A percentile compares a stretch with the other conserved stretches of the same genome.
Conservation (phyloP, 2,888 invertebrate genomes). For the Unio pictorum region DNA sequence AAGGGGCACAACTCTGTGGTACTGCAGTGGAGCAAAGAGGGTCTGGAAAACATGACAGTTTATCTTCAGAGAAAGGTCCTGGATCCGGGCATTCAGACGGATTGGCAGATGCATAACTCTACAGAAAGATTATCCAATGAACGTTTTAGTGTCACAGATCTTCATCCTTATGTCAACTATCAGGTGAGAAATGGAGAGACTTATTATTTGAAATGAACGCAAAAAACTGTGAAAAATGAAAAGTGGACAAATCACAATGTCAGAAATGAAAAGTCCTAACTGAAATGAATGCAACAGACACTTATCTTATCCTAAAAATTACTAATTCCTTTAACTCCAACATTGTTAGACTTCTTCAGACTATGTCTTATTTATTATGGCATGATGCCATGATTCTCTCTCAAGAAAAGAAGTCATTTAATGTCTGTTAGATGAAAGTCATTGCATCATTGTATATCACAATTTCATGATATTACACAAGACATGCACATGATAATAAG, state of each 20-base stretch:
- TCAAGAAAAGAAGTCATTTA: too few species aligned
- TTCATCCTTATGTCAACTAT: slow-evolving; percentile 91
- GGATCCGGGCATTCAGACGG: slow-evolving; percentile 72
- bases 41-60: slow-evolving; percentile 70
- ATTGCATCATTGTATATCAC: too few species aligned
- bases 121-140: slow-evolving; percentile 31
- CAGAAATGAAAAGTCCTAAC: too few species aligned
- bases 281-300: too few species aligned
- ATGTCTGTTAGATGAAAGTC: too few species aligned
- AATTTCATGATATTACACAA: too few species aligned
- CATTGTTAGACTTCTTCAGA: background rate
- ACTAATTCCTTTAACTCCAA: too few species aligned
- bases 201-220: too few species aligned
- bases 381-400: background rate
- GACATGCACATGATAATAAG: too few species aligned
- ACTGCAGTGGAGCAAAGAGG: slow-evolving; percentile 81
- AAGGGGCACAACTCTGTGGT: slow-evolving; percentile 84
- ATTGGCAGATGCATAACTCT: slow-evolving; percentile 85
- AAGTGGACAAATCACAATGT: too few species aligned
- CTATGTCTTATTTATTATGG: background rate
- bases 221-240: too few species aligned
- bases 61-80: slow-evolving; percentile 83
- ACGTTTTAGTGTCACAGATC: slow-evolving; percentile 77
- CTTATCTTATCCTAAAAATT: too few species aligned
- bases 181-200: slow-evolving; percentile 78